Percentiles rank a stretch among this genome's conserved stretches.
phyloP scores from a whole-genome alignment of 2,888 invertebrate species.

The Tigriopus californicus region DNA sequence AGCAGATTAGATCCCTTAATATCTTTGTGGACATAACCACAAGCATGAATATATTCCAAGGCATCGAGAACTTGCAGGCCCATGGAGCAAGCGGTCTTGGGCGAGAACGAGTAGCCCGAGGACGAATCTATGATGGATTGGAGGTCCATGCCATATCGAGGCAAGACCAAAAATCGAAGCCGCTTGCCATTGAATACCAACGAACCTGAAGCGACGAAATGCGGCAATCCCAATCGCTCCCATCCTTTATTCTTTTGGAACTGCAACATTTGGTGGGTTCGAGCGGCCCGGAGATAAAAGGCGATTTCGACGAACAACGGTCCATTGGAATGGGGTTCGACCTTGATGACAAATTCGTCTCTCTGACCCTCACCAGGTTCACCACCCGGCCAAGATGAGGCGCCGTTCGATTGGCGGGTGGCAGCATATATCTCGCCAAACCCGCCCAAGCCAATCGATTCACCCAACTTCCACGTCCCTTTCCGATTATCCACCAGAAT shows the following conservation, averaged over 20 bases:
- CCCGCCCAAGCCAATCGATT: slow-evolving; percentile 18
- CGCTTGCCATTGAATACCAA: slow-evolving; percentile 51
- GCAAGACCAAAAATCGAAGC: slow-evolving; percentile 79
- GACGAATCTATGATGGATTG: slow-evolving; percentile 53
- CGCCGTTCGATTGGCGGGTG: slow-evolving; percentile 1
- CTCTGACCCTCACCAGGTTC: not conserved
- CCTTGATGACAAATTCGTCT: slow-evolving; percentile 11
- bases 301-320: slow-evolving; percentile 95
- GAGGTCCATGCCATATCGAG: slow-evolving; percentile 67
- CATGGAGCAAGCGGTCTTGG: slow-evolving; percentile 56
- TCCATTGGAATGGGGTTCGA: slow-evolving; percentile 82
- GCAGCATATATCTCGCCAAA: slow-evolving; percentile 22
- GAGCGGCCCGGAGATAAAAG: slow-evolving; percentile 72
- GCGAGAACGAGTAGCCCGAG: slow-evolving; percentile 41
- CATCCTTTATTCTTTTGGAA: slow-evolving; percentile 36
- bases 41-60: slow-evolving; percentile 74
- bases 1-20: slow-evolving; percentile 92
- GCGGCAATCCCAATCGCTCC: slow-evolving; percentile 61
- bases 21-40: slow-evolving; percentile 88
- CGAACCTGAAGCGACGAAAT: slow-evolving; percentile 72
- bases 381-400: slow-evolving; percentile 45
- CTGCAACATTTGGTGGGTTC: slow-evolving; percentile 32
- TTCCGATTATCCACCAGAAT: not conserved
- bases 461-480: slow-evolving; percentile 4
- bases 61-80: slow-evolving; percentile 39